A percentile compares a stretch with the other conserved stretches of the same genome.
Evolutionary conservation across 2,113 vertebrate genomes (phyloP).

Genomic region (Setophaga kirtlandii): DNA sequence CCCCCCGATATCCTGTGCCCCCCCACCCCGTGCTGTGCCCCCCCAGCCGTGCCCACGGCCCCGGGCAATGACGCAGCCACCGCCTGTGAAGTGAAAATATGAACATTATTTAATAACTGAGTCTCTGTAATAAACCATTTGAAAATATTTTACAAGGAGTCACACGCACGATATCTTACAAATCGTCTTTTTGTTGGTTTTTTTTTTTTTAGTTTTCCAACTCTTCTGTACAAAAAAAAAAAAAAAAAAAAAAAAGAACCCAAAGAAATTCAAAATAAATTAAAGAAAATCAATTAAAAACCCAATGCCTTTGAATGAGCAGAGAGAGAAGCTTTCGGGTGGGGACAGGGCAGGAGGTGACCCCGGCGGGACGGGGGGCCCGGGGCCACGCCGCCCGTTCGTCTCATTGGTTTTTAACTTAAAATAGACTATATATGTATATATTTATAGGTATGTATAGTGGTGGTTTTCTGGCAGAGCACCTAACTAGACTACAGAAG

Average conservation of each 20-base stretch:
- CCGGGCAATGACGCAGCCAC: constrained; percentile 29
- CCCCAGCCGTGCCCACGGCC: not conserved
- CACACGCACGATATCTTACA: constrained; percentile 99
- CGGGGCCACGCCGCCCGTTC: not conserved
- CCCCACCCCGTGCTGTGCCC: not conserved
- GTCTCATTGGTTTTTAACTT: constrained; percentile 73
- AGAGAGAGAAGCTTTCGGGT: constrained; percentile 55
- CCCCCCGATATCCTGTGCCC: fast-evolving
- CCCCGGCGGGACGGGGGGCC: constrained; percentile 56
- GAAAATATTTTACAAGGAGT: constrained; percentile 99
- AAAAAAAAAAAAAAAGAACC: not conserved
- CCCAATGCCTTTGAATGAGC: constrained; percentile 63
- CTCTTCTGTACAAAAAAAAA: constrained; percentile 88
- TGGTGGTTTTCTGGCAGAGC: constrained; percentile 80
- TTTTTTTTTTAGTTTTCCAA: constrained; percentile 67
- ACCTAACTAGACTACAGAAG: constrained; percentile 99
- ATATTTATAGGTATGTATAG: constrained; percentile 81
- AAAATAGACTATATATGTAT: constrained; percentile 81
- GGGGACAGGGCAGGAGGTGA: constrained; percentile 20
- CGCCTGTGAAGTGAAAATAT: constrained; percentile 99
- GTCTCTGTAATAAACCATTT: constrained; percentile 99
- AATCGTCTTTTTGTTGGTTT: constrained; percentile 80
- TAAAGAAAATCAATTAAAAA: constrained; percentile 57
- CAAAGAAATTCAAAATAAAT: constrained; percentile 49
- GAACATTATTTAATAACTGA: constrained; percentile 99